A percentile compares a stretch with the other conserved stretches of the same genome.
Conservation (phyloP, 1,140 invertebrate genomes). For the Acromyrmex heyeri region DNA sequence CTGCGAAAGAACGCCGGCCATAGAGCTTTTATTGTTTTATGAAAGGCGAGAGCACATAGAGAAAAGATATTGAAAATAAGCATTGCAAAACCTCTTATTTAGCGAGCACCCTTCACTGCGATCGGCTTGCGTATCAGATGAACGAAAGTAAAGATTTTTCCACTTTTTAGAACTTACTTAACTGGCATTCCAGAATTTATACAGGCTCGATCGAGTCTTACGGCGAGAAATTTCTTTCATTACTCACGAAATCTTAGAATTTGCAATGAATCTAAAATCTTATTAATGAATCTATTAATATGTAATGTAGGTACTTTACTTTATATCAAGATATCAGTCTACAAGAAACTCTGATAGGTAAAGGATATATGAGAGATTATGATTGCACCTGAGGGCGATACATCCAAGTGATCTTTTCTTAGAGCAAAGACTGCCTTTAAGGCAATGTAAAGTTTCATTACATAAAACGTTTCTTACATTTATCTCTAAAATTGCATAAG, state of each 20-base stretch:
- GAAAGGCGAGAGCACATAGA: conserved; percentile 52
- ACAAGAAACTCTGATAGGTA: background rate
- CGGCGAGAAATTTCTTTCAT: conserved; percentile 19
- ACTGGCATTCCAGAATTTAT: conserved; percentile 24
- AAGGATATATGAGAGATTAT: conserved; percentile 21
- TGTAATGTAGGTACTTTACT: conserved; percentile 24
- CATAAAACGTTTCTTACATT: conserved; percentile 32
- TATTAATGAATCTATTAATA: conserved; percentile 50
- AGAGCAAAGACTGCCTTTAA: background rate
- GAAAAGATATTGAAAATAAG: conserved; percentile 63
- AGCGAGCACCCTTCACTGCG: background rate
- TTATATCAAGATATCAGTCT: conserved; percentile 30
- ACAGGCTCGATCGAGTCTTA: background rate
- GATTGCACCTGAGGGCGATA: conserved; percentile 13
- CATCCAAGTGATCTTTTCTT: background rate
- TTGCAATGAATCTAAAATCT: conserved; percentile 32
- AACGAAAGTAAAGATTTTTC: conserved; percentile 41
- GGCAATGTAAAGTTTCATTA: conserved; percentile 31
- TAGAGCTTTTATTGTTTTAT: conserved; percentile 80
- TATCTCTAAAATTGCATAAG: background rate
- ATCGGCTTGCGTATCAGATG: conserved; percentile 42
- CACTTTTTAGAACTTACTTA: conserved; percentile 50
- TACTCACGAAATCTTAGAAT: conserved; percentile 19
- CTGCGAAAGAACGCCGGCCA: conserved; percentile 65
- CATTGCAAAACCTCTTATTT: conserved; percentile 53